Evolutionary conservation across 2,888 invertebrate genomes (phyloP), one percentile per base, ranked within the genome.

Genomic region (Drosophila prolongata): DNA sequence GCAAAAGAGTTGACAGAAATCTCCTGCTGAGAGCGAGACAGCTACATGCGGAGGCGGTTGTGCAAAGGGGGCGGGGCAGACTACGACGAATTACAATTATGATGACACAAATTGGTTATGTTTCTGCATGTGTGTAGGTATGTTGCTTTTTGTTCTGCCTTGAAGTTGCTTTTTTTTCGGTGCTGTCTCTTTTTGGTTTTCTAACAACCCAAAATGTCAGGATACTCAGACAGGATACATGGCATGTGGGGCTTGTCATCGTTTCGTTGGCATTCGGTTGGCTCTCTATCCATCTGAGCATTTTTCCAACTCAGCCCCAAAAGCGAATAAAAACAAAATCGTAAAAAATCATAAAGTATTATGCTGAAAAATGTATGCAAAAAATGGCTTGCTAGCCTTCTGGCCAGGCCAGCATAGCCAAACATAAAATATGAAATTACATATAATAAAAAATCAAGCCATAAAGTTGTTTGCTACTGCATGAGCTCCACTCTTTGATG

Each of bases 41-140:
- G 58, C 46, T 61, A 53, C 46, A 62, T 43, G 43, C 50, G 30
- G 13, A 4, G 34, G 49, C 34, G 34, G 30, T 8, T 10, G 65
- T 11, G 66, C 2, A 10, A 19, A 11, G 13, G 38, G 61, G 11
- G 35, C 35, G 43, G 38, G 34, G 61, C 19, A 13, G 56, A 76
- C 60, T 14, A 74, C 74, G 71, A 79, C 69, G 78, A 78, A 76
- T 87, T 89, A 87, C 89, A 86, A 89, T 89, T 86, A 86, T 89
- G 87, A 84, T 84, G 87, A 89, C 85, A 89, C 89, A 86, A 86
- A 89, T 86, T 86, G 89, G 89, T 84, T 89, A 84, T 86, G 89
- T 89, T 84, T 78, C 70, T 70, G 69, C 78, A 34, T 66, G 42
- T 83, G 66, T 71, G 43, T 19, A 8, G 30, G 43, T 49, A 37